Percentiles rank a stretch among this genome's conserved stretches.
Evolutionary conservation across 2,888 invertebrate genomes (phyloP).

Genomic region (Malacosoma neustria): DNA sequence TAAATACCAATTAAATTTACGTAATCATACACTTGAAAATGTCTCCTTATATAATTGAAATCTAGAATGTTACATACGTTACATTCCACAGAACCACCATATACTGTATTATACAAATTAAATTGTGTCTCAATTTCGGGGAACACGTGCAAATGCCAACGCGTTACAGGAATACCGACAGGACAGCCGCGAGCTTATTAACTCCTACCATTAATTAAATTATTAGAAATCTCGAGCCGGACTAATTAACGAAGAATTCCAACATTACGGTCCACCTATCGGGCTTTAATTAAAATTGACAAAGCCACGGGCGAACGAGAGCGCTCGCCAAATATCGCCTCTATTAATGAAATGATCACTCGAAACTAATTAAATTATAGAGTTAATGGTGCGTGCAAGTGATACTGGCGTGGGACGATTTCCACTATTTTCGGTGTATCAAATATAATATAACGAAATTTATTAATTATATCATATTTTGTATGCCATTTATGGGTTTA

Average conservation of each 20-base stretch:
- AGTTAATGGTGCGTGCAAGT: conserved; percentile 69
- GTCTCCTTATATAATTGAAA: too few relatives aligned
- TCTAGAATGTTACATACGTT: too few relatives aligned
- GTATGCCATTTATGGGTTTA: too few relatives aligned
- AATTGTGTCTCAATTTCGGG: conserved; percentile 18
- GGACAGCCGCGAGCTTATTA: conserved; percentile 53
- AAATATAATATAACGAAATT: too few relatives aligned
- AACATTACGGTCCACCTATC: conserved; percentile 72
- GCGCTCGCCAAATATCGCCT: conserved; percentile 66
- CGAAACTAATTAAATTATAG: conserved; percentile 72
- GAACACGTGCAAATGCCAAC: conserved; percentile 37
- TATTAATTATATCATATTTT: too few relatives aligned
- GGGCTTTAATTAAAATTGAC: conserved; percentile 72
- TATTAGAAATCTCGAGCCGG: conserved; percentile 70
- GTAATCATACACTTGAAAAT: too few relatives aligned
- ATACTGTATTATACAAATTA: conserved; percentile 15
- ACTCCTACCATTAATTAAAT: conserved; percentile 68
- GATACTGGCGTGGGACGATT: conserved; percentile 38
- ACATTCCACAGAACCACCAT: background rate
- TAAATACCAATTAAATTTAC: too few relatives aligned
- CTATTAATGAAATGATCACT: conserved; percentile 73
- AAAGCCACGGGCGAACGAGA: conserved; percentile 59
- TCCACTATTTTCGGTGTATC: too few relatives aligned
- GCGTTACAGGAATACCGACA: conserved; percentile 56
- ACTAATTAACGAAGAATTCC: conserved; percentile 73